phyloP scores from a whole-genome alignment of 2,888 invertebrate species.

The Athrips mouffetella region DNA sequence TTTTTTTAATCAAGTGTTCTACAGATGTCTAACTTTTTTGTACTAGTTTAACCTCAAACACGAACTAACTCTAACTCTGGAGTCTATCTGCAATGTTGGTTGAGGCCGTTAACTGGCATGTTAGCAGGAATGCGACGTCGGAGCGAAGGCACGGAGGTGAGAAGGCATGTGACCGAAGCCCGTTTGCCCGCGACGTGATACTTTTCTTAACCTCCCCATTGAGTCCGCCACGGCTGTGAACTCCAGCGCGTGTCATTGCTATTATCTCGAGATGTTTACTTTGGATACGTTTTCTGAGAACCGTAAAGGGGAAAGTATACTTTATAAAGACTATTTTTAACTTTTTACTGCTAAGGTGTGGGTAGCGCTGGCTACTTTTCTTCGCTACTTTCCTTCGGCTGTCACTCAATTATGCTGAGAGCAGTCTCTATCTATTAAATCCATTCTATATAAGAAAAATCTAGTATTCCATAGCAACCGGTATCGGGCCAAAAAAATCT shows the following conservation, averaged over 20 bases:
- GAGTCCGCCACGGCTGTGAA: constrained; percentile 28
- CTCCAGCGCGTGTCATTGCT: constrained; percentile 17
- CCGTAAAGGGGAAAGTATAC: too few relatives aligned
- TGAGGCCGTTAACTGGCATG: constrained; percentile 33
- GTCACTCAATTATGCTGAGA: too few relatives aligned
- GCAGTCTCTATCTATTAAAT: too few relatives aligned
- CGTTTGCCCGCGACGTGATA: constrained; percentile 53
- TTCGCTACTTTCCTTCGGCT: too few relatives aligned
- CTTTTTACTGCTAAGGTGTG: too few relatives aligned
- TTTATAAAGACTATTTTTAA: too few relatives aligned
- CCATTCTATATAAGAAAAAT: too few relatives aligned
- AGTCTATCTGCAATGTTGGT: constrained; percentile 23
- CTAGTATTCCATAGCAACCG: too few relatives aligned
- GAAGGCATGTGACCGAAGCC: constrained; percentile 50
- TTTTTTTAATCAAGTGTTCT: too few relatives aligned
- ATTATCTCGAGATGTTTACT: constrained; percentile 11
- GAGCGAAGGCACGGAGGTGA: constrained; percentile 33
- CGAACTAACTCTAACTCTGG: constrained; percentile 16
- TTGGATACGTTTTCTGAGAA: background rate
- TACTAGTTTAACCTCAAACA: constrained; percentile 2
- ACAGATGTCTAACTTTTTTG: too few relatives aligned
- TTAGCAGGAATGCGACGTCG: constrained; percentile 32
- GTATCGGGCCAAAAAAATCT: too few relatives aligned
- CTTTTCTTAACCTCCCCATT: constrained; percentile 47
- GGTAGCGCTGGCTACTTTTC: too few relatives aligned